Conservation (phyloP, 2,113 vertebrate genomes). For the Chaetops frenatus region DNA sequence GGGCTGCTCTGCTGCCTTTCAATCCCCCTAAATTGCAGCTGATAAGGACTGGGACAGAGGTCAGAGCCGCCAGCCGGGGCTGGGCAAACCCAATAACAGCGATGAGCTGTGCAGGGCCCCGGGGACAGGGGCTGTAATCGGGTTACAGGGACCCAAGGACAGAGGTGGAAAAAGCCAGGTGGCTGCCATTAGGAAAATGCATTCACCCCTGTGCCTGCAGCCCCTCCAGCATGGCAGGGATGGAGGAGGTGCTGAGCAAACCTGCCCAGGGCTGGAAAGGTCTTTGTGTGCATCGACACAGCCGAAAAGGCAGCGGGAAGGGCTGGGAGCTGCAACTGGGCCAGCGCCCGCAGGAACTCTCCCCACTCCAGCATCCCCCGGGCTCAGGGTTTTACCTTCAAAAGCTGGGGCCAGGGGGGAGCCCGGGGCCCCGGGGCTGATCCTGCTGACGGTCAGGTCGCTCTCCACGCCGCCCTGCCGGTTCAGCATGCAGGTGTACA, state of each 20-base stretch:
- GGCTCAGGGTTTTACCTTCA: conserved; percentile 69
- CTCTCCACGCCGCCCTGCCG: conserved; percentile 82
- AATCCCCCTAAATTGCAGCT: not conserved
- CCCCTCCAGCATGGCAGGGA: fast-evolving
- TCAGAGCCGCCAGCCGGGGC: not conserved
- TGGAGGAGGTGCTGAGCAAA: not conserved
- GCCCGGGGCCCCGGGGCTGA: conserved; percentile 65
- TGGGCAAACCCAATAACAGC: conserved; percentile 2
- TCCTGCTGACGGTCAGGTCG: conserved; percentile 90
- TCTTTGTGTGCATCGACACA: not conserved
- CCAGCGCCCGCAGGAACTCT: fast-evolving
- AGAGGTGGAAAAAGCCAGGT: not conserved
- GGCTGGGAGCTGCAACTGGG: not conserved
- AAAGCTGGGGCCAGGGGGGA: conserved; percentile 80
- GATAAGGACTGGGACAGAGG: conserved; percentile 11
- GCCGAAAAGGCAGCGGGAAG: not conserved
- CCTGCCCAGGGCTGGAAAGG: not conserved
- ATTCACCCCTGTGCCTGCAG: not conserved
- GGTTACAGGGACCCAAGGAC: not conserved
- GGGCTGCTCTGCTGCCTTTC: conserved; percentile 14
- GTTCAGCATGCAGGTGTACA: conserved; percentile 98
- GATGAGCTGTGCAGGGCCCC: not conserved
- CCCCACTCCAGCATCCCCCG: fast-evolving
- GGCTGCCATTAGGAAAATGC: conserved; percentile 16
- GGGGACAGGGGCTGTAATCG: not conserved